Evolutionary conservation across 2,113 vertebrate genomes (phyloP).

Genomic region (Scophthalmus maximus): DNA sequence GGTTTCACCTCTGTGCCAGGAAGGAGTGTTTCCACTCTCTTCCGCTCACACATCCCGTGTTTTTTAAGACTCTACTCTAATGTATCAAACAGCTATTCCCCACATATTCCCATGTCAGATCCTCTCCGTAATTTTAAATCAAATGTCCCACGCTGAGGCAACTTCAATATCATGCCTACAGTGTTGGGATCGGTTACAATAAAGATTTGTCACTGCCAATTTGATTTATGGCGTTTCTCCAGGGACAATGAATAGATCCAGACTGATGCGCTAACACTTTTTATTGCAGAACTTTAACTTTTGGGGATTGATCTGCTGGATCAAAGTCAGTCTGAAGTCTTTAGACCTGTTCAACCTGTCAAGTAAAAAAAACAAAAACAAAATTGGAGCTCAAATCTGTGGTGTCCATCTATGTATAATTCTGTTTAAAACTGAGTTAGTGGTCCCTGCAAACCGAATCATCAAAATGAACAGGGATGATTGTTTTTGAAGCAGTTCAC

Average conservation of each 20-base stretch:
- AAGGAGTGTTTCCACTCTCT: conserved; percentile 11
- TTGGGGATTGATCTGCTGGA: no score
- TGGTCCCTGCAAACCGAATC: conserved; percentile 20
- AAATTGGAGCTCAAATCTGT: not conserved
- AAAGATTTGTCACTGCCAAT: conserved; percentile 6
- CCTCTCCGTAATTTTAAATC: conserved; percentile 29
- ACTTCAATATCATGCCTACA: not conserved
- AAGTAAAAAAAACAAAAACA: no score
- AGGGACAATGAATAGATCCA: not conserved
- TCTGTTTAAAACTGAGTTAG: conserved; percentile 9
- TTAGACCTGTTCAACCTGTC: not conserved
- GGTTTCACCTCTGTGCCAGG: conserved; percentile 33
- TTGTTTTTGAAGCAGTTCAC: conserved; percentile 17
- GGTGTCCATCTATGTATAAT: not conserved
- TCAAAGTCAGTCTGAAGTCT: not conserved
- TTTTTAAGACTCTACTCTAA: conserved; percentile 24
- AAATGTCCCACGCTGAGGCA: conserved; percentile 16
- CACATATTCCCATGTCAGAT: conserved; percentile 19
- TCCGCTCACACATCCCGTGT: conserved; percentile 17
- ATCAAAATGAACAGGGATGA: conserved; percentile 6
- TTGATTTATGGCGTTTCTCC: not conserved
- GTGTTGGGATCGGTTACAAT: conserved; percentile 1
- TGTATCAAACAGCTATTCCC: conserved; percentile 45
- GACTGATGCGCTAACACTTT: no score
- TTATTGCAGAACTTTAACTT: no score